Base-by-base conservation (phyloP, 2,113 vertebrate genomes). In the Paedocypris sp. region DNA sequence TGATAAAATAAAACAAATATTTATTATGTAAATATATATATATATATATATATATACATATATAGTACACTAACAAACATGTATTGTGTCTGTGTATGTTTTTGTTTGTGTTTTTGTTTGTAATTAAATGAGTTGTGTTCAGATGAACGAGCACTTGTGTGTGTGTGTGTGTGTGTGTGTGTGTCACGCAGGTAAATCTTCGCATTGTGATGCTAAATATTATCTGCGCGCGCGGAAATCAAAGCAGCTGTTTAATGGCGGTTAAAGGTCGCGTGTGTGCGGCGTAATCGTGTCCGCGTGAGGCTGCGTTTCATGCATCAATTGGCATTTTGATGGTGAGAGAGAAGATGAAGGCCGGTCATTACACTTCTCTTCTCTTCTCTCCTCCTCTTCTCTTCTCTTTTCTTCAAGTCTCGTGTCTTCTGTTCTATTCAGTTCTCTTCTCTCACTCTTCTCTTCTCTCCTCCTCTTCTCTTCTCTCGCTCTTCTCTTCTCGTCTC, bases 261-360 rank as follows among this genome's bases (percentile, higher is more conserved):
- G 56, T 61, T 43, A 54, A 72, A 72, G 70, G 70, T 72, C 70
- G 68, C 23, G 57, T 52, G 56, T 35, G 18, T 61, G 33, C 3
- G 22, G 20, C 41, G 49, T 39, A 53, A 47, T 64, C 38, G 36
- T 64, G 9, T 43, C 26, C 12, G 35, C 32, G 43, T 65, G 10
- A 29, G 35, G 28, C 56, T 15, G 35, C 29, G 57, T 61, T 70
- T 65, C 59, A 69, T 46, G 61, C 61, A 69, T 52, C 28, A 58
- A 35, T 60, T 64, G 67, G 62, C 67, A 61, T 53, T 67, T 67
- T 19, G 26, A 25, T 45, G 42, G 35, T 19, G 46, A 33, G 26
- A 42, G 12, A 3, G 48, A 42, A 22, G 26, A 43, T 32, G 12
- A 47, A 64, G 39, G 45, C 28, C 56, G n/a, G n/a, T n/a, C n/a